Evolutionary conservation across 2,888 invertebrate species (phyloP).

Genomic region (Bhutanitis thaidina): DNA sequence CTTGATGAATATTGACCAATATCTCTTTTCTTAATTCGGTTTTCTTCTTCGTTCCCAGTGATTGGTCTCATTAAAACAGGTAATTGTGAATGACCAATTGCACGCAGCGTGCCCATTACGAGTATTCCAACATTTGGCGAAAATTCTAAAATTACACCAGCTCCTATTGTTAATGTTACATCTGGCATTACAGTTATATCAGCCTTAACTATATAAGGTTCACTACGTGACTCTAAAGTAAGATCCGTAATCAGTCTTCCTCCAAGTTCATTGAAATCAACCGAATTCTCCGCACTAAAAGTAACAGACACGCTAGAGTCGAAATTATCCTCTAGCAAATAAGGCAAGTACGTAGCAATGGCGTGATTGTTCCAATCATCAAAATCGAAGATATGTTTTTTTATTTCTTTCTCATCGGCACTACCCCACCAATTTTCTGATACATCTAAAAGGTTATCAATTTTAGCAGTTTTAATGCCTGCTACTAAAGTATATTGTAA

Average conservation of each 20-base stretch:
- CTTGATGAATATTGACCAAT: slow-evolving; percentile 48
- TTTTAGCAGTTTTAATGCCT: slow-evolving; percentile 92
- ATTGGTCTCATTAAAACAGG: slow-evolving; percentile 89
- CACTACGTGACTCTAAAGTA: slow-evolving; percentile 80
- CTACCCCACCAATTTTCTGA: slow-evolving; percentile 99
- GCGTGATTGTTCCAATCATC: slow-evolving; percentile 99
- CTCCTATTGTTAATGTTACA: slow-evolving; percentile 90
- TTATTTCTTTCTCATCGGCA: slow-evolving; percentile 85
- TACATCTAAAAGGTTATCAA: slow-evolving; percentile 92
- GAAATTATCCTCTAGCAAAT: slow-evolving; percentile 87
- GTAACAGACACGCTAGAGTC: slow-evolving; percentile 88
- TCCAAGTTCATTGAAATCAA: slow-evolving; percentile 85
- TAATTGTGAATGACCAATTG: slow-evolving; percentile 86
- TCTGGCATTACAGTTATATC: slow-evolving; percentile 99
- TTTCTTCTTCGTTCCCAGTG: slow-evolving; percentile 52
- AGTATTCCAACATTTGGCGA: slow-evolving; percentile 97
- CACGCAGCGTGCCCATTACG: slow-evolving; percentile 93
- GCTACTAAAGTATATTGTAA: slow-evolving; percentile 95
- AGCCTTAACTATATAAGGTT: slow-evolving; percentile 89
- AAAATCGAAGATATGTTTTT: slow-evolving; percentile 95
- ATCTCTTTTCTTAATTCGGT: slow-evolving; percentile 61
- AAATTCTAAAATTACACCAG: slow-evolving; percentile 95
- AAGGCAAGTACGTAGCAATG: slow-evolving; percentile 94
- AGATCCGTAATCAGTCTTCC: slow-evolving; percentile 87
- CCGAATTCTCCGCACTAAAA: slow-evolving; percentile 75